Conservation (phyloP, 2,888 invertebrate species). For the Clanis bilineata region DNA sequence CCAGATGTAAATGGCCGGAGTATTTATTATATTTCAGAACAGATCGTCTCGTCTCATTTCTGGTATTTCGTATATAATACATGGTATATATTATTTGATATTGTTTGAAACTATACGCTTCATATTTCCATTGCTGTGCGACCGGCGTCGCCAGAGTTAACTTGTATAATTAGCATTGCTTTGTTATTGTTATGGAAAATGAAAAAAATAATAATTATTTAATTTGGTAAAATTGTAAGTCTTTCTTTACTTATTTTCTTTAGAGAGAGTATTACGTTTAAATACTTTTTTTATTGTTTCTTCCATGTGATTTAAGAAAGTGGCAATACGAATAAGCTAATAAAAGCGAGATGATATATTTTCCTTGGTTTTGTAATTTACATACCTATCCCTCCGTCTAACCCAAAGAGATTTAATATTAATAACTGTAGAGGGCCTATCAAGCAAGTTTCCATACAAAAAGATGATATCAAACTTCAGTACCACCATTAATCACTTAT, state of each 20-base stretch:
- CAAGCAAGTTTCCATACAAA: too few relatives aligned
- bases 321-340: conserved; percentile 74
- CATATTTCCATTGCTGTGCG: neutral
- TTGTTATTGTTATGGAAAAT: conserved; percentile 75
- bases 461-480: too few relatives aligned
- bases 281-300: conserved; percentile 66
- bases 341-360: conserved; percentile 50
- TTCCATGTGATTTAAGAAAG: conserved; percentile 77
- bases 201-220: conserved; percentile 62
- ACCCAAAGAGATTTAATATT: too few relatives aligned
- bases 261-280: conserved; percentile 60
- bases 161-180: conserved; percentile 49
- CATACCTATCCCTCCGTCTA: too few relatives aligned
- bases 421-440: too few relatives aligned
- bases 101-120: conserved; percentile 11
- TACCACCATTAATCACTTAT: too few relatives aligned
- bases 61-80: conserved; percentile 1
- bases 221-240: conserved; percentile 65
- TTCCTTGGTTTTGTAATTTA: neutral
- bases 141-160: neutral
- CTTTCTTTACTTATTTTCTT: conserved; percentile 31
- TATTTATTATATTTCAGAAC: neutral
- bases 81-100: conserved; percentile 5
- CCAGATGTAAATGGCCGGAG: neutral
- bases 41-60: neutral